A percentile compares a stretch with the other conserved stretches of the same genome.
phyloP scores from a whole-genome alignment of 2,888 invertebrate genomes.

The Molanna angustata region DNA sequence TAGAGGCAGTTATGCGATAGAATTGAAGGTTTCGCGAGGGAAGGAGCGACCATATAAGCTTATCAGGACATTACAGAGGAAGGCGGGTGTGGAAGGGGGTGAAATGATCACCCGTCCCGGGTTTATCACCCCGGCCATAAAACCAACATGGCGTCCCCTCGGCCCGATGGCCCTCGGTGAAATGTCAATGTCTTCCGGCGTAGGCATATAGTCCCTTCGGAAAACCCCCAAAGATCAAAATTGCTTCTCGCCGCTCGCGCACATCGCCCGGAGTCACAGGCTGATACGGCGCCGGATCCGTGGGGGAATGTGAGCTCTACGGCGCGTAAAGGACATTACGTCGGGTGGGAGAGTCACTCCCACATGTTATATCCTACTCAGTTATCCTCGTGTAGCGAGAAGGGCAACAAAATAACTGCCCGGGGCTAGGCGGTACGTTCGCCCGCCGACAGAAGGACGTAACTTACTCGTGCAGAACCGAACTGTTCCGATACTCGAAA shows the following conservation, averaged over 20 bases:
- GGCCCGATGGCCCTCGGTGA: constrained; percentile 31
- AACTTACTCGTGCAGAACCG: constrained; percentile 8
- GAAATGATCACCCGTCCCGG: constrained; percentile 27
- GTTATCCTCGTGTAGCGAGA: constrained; percentile 26
- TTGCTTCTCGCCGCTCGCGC: constrained; percentile 17
- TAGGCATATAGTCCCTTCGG: constrained; percentile 30
- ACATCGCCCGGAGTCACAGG: constrained; percentile 13
- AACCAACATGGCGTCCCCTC: constrained; percentile 31
- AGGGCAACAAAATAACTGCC: constrained; percentile 32
- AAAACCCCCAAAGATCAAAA: constrained; percentile 26
- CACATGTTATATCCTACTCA: constrained; percentile 30
- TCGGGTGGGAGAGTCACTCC: constrained; percentile 20
- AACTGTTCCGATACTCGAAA: too few relatives aligned
- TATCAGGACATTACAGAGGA: constrained; percentile 31
- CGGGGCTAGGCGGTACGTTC: constrained; percentile 23
- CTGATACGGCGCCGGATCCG: constrained; percentile 2
- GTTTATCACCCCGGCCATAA: constrained; percentile 29
- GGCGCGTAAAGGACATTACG: constrained; percentile 28
- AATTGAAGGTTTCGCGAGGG: constrained; percentile 10
- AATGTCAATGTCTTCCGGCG: constrained; percentile 33
- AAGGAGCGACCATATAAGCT: constrained; percentile 30
- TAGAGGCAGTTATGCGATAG: constrained; percentile 21
- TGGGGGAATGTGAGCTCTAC: constrained; percentile 18
- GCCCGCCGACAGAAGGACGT: constrained; percentile 9
- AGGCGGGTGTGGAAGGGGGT: constrained; percentile 4